A percentile compares a stretch with the other conserved stretches of the same genome.
Conservation (phyloP, 2,113 vertebrate species). For the Neopipo cinnamomea region DNA sequence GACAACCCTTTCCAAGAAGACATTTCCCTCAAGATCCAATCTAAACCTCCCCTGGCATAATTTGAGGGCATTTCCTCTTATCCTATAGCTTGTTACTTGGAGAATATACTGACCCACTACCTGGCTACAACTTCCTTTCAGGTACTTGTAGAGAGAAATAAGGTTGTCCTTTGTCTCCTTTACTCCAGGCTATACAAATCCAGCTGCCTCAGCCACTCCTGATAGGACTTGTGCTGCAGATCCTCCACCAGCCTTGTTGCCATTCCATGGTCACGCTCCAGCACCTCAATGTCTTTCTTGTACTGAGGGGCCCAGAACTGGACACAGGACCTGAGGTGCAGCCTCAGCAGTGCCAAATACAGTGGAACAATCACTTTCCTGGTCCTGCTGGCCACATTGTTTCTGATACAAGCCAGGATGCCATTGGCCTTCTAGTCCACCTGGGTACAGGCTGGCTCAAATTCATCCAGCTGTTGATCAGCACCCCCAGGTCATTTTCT, state of each 20-base stretch:
- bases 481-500: background rate
- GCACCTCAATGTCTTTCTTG: background rate
- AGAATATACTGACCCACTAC: background rate
- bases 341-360: background rate
- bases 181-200: background rate
- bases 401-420: background rate
- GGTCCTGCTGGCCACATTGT: background rate
- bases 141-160: background rate
- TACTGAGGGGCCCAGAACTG: background rate
- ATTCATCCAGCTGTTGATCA: background rate
- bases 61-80: background rate
- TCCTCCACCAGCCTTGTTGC: background rate
- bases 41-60: background rate
- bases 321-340: background rate
- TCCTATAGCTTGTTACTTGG: background rate
- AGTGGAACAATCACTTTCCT: background rate
- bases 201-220: background rate
- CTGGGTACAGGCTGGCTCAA: background rate
- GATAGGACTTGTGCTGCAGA: background rate
- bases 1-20: background rate
- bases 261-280: background rate
- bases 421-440: background rate
- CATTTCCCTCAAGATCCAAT: background rate
- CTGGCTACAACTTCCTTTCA: background rate
- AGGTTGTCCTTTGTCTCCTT: background rate